Evolutionary conservation across 2,797 vertebrate species (phyloP).

Genomic region (Phalanger gymnotis): DNA sequence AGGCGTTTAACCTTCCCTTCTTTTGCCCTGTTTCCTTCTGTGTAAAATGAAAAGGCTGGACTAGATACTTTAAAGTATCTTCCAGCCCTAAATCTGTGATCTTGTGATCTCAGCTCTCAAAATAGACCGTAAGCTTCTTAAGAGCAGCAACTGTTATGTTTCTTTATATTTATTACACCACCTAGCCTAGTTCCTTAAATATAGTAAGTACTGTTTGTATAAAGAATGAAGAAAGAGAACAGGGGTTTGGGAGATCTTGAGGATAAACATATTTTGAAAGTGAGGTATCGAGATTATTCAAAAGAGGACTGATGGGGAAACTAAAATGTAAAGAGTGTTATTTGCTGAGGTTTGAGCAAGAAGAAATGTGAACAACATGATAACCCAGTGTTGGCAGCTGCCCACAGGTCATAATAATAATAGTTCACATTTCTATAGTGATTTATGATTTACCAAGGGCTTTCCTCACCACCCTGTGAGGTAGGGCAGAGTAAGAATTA

Average conservation of each 20-base stretch:
- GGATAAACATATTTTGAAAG: conserved; percentile 19
- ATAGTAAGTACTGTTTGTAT: background rate
- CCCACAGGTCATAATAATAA: background rate
- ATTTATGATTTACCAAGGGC: background rate
- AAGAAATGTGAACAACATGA: background rate
- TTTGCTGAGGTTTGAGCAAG: background rate
- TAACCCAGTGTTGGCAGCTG: background rate
- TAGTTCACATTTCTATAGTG: background rate
- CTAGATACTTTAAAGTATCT: background rate
- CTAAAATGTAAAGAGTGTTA: background rate
- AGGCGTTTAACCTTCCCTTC: conserved; percentile 10
- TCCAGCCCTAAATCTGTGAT: background rate
- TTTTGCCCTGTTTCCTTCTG: background rate
- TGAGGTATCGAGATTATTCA: background rate
- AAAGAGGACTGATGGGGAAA: background rate
- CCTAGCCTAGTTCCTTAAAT: background rate
- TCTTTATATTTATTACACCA: background rate
- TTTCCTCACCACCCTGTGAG: background rate
- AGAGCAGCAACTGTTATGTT: background rate
- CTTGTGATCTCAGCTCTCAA: background rate
- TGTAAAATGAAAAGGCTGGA: conserved; percentile 16
- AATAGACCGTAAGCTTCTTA: background rate
- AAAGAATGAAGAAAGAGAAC: conserved; percentile 37
- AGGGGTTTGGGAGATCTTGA: background rate
- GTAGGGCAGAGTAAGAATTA: background rate